Evolutionary conservation across 2,797 vertebrate species (phyloP), one percentile per base, ranked within the genome.

Genomic region (Lepilemur ruficaudatus): DNA sequence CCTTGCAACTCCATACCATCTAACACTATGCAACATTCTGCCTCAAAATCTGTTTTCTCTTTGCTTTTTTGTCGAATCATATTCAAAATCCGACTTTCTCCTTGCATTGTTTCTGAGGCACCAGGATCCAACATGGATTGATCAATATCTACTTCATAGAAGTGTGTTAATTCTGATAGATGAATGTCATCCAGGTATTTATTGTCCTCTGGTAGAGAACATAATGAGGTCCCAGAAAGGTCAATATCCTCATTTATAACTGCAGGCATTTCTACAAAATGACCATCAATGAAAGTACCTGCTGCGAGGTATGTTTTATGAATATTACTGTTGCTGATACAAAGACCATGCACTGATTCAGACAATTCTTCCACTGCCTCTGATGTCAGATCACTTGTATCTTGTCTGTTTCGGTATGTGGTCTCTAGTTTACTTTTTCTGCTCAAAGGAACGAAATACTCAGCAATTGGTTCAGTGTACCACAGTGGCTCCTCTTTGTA

Each of bases 41-140:
- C 99, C 99, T 99, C 99, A 98, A 99, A 98, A 98, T 99, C 99
- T 98, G 98, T 98, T 98, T 99, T 99, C 99, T 99, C 99, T 98
- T 99, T 99, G 99, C 99, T 99, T 98, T 99, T 99, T 55, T 99
- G 99, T 98, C 99, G 99, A 99, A 99, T 99, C 99, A 99, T 99
- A 99, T 99, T 99, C 98, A 99, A 99, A 99, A 99, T 99, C 97
- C 99, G 99, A 99, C 99, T 99, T 98, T 99, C 99, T 97, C 99
- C 99, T 99, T 99, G 99, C 99, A 99, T 99, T 95, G 99, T 99
- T 98, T 99, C 99, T 99, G 99, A 99, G 99, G 99, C 99, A 99
- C 99, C 99, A 99, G 99, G 99, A 99, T 99, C 99, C 99, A 99
- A 99, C 99, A 99, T 99, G 99, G 99, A 99, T 99, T 99, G 99